Base-by-base conservation (phyloP, 2,888 invertebrate genomes). In the Caenorhabditis sp. region DNA sequence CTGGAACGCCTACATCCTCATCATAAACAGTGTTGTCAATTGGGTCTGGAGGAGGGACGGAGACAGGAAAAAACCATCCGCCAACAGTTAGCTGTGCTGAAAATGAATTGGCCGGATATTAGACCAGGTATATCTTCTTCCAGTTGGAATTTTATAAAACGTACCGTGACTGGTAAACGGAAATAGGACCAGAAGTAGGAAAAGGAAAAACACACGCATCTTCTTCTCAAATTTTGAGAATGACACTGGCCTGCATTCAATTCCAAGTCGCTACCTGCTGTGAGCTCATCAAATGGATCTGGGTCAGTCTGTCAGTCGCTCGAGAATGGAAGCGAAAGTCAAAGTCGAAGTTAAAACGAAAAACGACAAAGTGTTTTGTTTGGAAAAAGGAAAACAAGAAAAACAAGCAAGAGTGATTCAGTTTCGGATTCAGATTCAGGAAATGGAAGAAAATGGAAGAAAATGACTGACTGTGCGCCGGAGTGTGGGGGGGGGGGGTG, bases 241-340 rank as follows among this genome's bases (percentile, higher is more conserved):
- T 53, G 60, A 67, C 22, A 2, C 20, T 37, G 20, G 37, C 6
- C 22, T 13, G 8, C 50, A 64, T 28, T 67, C 32, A 47, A 24
- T 24, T 51, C 37, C n/a, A 47, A 61, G 24, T 13, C n/a, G 35
- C 35, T 26, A 71, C 81, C 81, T 61, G 81, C 81, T 81, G 81
- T 76, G 81, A 65, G 81, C 81, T 76, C 81, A 81, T 81, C 69
- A 81, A 81, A 81, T 81, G 76, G 65, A 81, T 81, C 56, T 76
- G 56, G 80, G 81, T 76, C 81, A 81, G 40, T 40, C 40, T 32
- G 13, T 9, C 32, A 32, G 5, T 32, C 32, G 9, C 32, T 32
- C 32, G 5, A 9, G 32, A 40, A 67, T 60, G 50, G 55, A 26
- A 64, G 40, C 40, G 15, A 9, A 8, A 15, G 40, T n/a, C n/a